These are phyloP conservation scores for Gymnopithys bicolor DNA, from an alignment of 2,797 vertebrate genomes.

Conservation along the genomic window DNA sequence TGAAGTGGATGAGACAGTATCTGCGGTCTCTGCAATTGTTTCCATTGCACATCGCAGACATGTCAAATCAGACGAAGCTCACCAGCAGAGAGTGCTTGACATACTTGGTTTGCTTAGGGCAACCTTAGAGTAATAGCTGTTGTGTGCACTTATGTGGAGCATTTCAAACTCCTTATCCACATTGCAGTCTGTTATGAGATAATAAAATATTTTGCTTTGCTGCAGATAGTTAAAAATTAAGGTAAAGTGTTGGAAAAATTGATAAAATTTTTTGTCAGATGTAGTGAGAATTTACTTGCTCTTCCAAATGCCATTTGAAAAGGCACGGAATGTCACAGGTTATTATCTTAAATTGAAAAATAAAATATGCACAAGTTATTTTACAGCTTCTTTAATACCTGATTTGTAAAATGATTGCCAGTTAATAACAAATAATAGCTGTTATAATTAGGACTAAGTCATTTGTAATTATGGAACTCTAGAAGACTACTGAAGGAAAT, in stretches of 20 bases:
- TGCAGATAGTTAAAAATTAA: not conserved
- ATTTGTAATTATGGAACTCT: not conserved
- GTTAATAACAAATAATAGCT: not conserved
- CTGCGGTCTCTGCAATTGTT: not conserved
- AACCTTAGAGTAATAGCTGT: not conserved
- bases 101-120: conserved; percentile 1
- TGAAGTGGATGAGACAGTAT: conserved; percentile 31
- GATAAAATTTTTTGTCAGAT: not conserved
- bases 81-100: not conserved
- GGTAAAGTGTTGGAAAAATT: not conserved
- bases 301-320: not conserved
- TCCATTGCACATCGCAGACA: not conserved
- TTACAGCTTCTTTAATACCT: not conserved
- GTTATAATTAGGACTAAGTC: not conserved
- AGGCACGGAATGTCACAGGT: not conserved
- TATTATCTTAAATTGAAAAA: not conserved
- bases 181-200: not conserved
- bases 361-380: conserved; percentile 6
- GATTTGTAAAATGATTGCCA: conserved; percentile 1
- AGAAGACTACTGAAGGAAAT: not conserved
- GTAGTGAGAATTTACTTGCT: not conserved
- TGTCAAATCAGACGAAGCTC: conserved; percentile 32
- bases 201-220: not conserved
- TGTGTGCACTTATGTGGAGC: not conserved
- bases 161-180: not conserved